Evolutionary conservation across 2,113 vertebrate species (phyloP).

Genomic region (Dicaeum eximium): DNA sequence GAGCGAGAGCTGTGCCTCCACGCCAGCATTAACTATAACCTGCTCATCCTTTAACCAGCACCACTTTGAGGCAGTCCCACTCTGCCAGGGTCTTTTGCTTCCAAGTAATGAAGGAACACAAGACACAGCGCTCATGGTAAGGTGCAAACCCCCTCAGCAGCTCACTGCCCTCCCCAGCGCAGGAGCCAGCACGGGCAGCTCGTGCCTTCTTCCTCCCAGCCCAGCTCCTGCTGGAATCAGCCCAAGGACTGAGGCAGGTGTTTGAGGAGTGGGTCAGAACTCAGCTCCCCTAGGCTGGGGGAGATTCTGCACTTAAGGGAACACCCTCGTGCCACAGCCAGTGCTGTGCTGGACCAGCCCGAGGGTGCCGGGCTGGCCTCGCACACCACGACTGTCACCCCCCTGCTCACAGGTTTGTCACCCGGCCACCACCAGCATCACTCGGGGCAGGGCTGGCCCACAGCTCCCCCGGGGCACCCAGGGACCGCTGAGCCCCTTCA

Average conservation of each 20-base stretch:
- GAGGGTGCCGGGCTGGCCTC: rapidly evolving
- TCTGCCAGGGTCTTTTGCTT: neutral
- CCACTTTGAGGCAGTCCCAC: neutral
- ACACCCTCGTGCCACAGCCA: rapidly evolving
- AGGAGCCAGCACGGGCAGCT: neutral
- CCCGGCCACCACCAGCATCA: neutral
- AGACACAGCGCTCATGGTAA: rapidly evolving
- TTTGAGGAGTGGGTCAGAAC: neutral
- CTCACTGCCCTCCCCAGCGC: neutral
- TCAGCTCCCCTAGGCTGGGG: neutral
- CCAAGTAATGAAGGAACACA: neutral
- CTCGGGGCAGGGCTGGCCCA: neutral
- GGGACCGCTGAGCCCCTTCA: rapidly evolving
- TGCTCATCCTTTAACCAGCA: neutral
- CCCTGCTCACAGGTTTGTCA: neutral
- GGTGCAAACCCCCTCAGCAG: neutral
- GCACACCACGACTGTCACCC: rapidly evolving
- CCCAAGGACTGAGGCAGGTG: rapidly evolving
- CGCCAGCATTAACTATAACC: neutral
- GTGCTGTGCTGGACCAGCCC: rapidly evolving
- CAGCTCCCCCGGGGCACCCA: neutral
- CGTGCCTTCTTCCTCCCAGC: rapidly evolving
- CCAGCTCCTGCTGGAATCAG: neutral
- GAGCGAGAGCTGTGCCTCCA: neutral
- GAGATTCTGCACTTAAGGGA: rapidly evolving